Percentiles rank a stretch among this genome's conserved stretches.
phyloP scores from a whole-genome alignment of 2,797 vertebrate species.

The Pipistrellus kuhlii region DNA sequence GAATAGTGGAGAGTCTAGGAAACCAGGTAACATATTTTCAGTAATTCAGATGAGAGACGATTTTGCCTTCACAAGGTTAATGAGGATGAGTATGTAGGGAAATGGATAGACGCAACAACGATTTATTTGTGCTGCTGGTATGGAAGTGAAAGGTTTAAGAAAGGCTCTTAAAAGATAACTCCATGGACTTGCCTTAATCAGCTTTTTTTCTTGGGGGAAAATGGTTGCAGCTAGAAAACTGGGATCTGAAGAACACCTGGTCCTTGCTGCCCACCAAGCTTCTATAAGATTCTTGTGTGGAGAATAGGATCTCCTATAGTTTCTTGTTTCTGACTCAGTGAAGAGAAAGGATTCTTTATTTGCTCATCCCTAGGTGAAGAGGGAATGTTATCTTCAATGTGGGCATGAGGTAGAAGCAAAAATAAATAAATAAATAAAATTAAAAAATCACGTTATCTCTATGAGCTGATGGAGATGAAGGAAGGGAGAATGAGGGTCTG shows the following conservation, averaged over 20 bases:
- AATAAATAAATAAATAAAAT: neutral
- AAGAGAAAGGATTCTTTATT: conserved; percentile 20
- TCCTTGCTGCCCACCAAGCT: neutral
- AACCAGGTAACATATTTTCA: neutral
- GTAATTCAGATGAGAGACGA: neutral
- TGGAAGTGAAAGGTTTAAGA: neutral
- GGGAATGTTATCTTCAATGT: neutral
- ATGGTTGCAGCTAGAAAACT: neutral
- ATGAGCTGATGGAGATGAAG: neutral
- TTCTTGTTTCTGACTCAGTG: neutral
- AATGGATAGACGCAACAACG: neutral
- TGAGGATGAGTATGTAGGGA: neutral
- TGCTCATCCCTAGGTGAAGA: neutral
- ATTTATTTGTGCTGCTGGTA: neutral
- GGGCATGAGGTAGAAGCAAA: neutral
- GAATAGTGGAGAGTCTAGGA: neutral
- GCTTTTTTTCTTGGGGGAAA: neutral
- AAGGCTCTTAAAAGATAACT: neutral
- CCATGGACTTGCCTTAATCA: conserved; percentile 6
- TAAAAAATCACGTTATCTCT: neutral
- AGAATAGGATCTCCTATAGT: neutral
- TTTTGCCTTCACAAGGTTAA: neutral
- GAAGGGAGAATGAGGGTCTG: neutral
- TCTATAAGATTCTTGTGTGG: neutral
- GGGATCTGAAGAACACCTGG: neutral